phyloP scores from a whole-genome alignment of 1,140 invertebrate genomes.

The Leptinotarsa defecta region DNA sequence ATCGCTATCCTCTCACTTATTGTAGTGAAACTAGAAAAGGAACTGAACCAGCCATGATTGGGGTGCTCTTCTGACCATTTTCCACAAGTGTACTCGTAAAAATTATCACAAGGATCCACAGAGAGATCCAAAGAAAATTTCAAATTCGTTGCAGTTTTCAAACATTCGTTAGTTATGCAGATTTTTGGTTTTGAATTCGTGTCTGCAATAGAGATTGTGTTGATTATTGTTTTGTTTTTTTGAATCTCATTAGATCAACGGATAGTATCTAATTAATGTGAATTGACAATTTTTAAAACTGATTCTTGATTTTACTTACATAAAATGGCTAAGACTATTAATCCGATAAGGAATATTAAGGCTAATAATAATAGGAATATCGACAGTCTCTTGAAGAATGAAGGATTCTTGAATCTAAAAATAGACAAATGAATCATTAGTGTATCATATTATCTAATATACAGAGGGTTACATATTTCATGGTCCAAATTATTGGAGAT shows the following conservation, averaged over 20 bases:
- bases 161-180: conserved; percentile 64
- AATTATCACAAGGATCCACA: conserved; percentile 69
- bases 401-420: conserved; percentile 47
- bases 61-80: conserved; percentile 73
- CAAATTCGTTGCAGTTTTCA: conserved; percentile 66
- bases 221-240: too few species aligned
- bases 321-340: conserved; percentile 41
- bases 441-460: too few species aligned
- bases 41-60: conserved; percentile 73
- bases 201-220: conserved; percentile 22
- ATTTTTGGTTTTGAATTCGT: conserved; percentile 25
- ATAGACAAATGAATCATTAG: not conserved
- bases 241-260: too few species aligned
- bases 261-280: too few species aligned
- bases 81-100: conserved; percentile 70
- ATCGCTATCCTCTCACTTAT: conserved; percentile 60
- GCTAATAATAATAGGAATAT: conserved; percentile 41
- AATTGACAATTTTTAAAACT: too few species aligned
- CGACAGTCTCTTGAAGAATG: conserved; percentile 43
- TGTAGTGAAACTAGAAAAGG: conserved; percentile 57
- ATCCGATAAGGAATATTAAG: conserved; percentile 40
- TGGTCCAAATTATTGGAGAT: too few species aligned
- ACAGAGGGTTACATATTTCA: too few species aligned
- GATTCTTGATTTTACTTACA: conserved; percentile 42
- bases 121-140: conserved; percentile 64